Evolutionary conservation across 2,797 vertebrate species (phyloP), one percentile per base, ranked within the genome.

Genomic region (Cottoperca gobio): DNA sequence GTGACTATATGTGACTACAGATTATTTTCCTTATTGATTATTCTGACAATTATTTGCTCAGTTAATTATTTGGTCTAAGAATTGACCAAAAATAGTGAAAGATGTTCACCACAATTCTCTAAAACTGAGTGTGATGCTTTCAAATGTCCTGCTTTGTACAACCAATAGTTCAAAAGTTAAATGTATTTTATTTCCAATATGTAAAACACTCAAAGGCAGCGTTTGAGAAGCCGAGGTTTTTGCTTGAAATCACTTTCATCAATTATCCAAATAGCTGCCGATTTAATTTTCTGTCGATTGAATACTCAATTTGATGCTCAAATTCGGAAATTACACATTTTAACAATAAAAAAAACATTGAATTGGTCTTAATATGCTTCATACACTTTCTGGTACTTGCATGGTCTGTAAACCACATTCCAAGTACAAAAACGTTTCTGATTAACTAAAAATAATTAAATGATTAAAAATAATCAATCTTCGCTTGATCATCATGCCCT

Each of bases 61-160:
- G 19, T 33, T 33, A 19, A 33, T 33, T 5, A 3, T 43, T 73
- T 59, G 6, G 8, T 69, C 24, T 13, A 4, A 23, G 35, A 48
- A 40, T n/a, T 13, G 21, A 24, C 9, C 37, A 2, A 49, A 73
- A 17, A 35, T 19, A 19, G 37, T 67, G 60, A 63, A 71, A 70
- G 62, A 58, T 64, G 46, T 9, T n/a, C 33, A 17, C 26, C 19
- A 37, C 57, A 28, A 1, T 24, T 57, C 19, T 24, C 21, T 40
- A 39, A 24, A 28, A 17, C 31, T 8, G 19, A 28, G 13, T 0
- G 1, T 8, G 35, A 59, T 59, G 45, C 23, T 60, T 60, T 49
- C 5, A 37, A 23, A 13, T 49, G 8, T 39, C 13, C 53, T 35
- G 5, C 48, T 59, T 57, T 40, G 42, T 49, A 12, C 14, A n/a